Conservation (phyloP, 23 tunicate genomes). For the Oikopleura dioica region DNA sequence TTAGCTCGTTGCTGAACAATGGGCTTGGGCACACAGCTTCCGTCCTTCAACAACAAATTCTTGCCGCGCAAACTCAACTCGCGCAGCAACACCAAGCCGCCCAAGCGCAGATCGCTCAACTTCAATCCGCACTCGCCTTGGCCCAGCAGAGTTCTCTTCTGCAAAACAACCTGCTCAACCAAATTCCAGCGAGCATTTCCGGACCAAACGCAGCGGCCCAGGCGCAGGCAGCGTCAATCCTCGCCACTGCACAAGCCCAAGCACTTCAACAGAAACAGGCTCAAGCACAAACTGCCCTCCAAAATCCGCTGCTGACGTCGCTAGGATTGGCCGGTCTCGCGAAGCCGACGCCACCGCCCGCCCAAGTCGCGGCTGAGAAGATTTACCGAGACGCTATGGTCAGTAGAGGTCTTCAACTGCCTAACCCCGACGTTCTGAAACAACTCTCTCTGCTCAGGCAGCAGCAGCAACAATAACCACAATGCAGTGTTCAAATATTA, state of each 20-base stretch:
- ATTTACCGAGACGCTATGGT: background rate
- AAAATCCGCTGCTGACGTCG: background rate
- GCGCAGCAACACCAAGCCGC: background rate
- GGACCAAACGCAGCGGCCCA: background rate
- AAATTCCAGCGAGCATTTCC: background rate
- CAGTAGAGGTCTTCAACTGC: background rate
- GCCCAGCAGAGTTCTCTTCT: background rate
- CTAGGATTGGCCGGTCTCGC: background rate
- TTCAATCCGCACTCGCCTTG: background rate
- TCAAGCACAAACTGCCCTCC: background rate
- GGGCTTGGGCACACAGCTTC: background rate
- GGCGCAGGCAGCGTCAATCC: background rate
- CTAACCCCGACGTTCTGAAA: background rate
- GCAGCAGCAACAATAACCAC: background rate
- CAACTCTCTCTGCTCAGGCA: background rate
- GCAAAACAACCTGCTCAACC: background rate
- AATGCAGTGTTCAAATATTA: too few species aligned
- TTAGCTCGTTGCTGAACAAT: background rate
- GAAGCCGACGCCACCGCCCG: background rate
- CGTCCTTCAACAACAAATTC: background rate
- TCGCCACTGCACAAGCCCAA: conserved; percentile 6
- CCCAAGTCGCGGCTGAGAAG: background rate
- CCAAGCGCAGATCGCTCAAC: conserved; percentile 1
- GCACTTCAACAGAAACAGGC: background rate
- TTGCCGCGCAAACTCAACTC: background rate